Percentiles rank a stretch among this genome's conserved stretches.
Conservation (phyloP, 1,140 invertebrate species). For the Linepithema humile region DNA sequence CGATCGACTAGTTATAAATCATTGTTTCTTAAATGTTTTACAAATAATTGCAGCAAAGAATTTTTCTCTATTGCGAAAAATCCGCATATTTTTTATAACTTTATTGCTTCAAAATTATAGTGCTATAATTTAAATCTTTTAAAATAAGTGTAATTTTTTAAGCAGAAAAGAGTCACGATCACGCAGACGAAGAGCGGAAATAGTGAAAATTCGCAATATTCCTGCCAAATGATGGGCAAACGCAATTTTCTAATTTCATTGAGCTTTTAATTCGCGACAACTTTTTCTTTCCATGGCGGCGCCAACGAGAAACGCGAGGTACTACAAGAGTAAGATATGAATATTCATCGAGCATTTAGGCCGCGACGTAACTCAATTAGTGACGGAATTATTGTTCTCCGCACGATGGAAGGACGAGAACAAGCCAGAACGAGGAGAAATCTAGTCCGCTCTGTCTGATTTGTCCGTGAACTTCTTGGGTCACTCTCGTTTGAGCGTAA, state of each 20-base stretch:
- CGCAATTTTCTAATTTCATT: slow-evolving; percentile 75
- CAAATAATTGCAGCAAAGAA: not conserved
- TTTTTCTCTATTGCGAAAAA: not conserved
- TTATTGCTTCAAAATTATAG: no score
- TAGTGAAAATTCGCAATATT: slow-evolving; percentile 59
- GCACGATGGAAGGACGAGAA: slow-evolving; percentile 68
- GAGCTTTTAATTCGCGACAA: slow-evolving; percentile 72
- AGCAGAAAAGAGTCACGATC: not conserved
- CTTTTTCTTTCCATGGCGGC: slow-evolving; percentile 68
- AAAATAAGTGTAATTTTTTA: not conserved
- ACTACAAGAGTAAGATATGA: slow-evolving; percentile 69
- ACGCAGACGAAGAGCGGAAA: slow-evolving; percentile 36
- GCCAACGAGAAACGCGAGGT: slow-evolving; percentile 42
- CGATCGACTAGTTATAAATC: not conserved
- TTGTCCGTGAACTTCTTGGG: slow-evolving; percentile 68
- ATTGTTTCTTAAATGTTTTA: not conserved
- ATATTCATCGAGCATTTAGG: slow-evolving; percentile 79
- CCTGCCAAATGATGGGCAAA: slow-evolving; percentile 60
- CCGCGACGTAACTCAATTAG: slow-evolving; percentile 76
- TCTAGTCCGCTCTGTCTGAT: slow-evolving; percentile 62
- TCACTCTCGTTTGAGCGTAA: not conserved
- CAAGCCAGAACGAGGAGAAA: slow-evolving; percentile 57
- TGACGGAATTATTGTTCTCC: slow-evolving; percentile 74
- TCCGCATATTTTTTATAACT: no score
- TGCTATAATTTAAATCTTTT: not conserved